phyloP scores from a whole-genome alignment of 2,113 vertebrate species.

The Dasyornis broadbenti region DNA sequence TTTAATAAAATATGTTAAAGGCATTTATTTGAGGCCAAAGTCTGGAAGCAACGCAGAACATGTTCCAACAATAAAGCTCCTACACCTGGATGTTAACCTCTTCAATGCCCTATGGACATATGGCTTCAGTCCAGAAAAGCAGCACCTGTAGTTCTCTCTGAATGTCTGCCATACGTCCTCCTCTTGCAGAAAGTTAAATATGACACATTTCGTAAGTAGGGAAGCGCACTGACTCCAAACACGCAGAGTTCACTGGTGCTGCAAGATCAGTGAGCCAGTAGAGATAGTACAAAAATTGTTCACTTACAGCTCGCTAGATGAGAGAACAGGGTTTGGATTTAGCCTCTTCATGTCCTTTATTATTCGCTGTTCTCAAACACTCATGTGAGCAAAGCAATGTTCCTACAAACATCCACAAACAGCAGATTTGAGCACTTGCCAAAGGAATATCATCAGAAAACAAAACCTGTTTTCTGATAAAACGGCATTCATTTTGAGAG shows the following conservation, averaged over 20 bases:
- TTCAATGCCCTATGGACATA: constrained; percentile 60
- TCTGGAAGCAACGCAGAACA: constrained; percentile 9
- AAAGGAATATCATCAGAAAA: constrained; percentile 57
- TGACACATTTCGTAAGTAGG: background rate
- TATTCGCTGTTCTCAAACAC: constrained; percentile 32
- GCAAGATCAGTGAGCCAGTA: background rate
- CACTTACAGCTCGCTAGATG: background rate
- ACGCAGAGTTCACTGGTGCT: background rate
- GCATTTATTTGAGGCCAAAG: constrained; percentile 36
- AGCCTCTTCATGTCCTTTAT: constrained; percentile 23
- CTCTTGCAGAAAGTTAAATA: constrained; percentile 8
- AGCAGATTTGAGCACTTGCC: constrained; percentile 39
- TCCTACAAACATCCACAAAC: constrained; percentile 59
- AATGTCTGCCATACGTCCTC: constrained; percentile 43
- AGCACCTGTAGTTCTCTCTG: constrained; percentile 66
- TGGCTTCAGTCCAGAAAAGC: constrained; percentile 65
- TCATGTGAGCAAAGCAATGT: constrained; percentile 51
- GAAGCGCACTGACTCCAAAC: background rate
- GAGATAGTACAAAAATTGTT: constrained; percentile 11
- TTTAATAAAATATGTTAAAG: constrained; percentile 43
- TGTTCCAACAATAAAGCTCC: constrained; percentile 28
- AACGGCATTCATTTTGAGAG: constrained; percentile 42
- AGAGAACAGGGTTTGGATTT: background rate
- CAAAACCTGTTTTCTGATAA: constrained; percentile 62
- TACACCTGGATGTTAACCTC: constrained; percentile 72